Percentiles rank a stretch among this genome's conserved stretches.
These are phyloP conservation scores for Phoeniculus purpureus DNA, from an alignment of 2,797 vertebrate species.

Conservation along the genomic window DNA sequence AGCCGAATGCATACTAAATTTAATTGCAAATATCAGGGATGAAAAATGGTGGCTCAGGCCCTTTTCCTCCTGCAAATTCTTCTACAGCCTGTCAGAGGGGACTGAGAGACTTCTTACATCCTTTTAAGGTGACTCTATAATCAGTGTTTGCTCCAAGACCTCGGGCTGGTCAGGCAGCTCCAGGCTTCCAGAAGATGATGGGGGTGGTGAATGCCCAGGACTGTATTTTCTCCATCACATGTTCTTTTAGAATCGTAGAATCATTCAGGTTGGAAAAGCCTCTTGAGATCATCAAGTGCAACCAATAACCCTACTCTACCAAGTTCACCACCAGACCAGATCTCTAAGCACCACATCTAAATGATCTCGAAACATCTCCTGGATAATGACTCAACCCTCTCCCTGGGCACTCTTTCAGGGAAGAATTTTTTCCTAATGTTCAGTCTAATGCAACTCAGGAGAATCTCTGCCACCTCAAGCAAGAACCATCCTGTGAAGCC, in stretches of 20 bases:
- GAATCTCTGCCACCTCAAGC: conserved; percentile 74
- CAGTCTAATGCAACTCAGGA: conserved; percentile 70
- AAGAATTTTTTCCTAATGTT: too few species aligned
- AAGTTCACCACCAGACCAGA: too few species aligned
- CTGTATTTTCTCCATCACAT: conserved; percentile 72
- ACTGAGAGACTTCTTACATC: not conserved
- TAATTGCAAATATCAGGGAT: not conserved
- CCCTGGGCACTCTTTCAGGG: too few species aligned
- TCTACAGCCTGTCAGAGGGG: not conserved
- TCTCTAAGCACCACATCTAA: too few species aligned
- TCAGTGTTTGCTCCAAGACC: conserved; percentile 76
- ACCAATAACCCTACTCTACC: too few species aligned
- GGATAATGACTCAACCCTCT: too few species aligned
- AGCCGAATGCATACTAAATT: not conserved
- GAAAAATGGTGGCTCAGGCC: not conserved
- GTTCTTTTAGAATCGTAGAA: too few species aligned
- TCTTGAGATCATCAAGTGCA: too few species aligned
- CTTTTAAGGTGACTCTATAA: conserved; percentile 78
- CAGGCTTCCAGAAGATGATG: conserved; percentile 78
- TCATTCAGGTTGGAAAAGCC: too few species aligned
- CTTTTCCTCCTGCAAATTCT: not conserved
- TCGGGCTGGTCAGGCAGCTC: conserved; percentile 75
- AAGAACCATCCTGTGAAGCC: conserved; percentile 73
- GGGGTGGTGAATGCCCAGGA: conserved; percentile 79
- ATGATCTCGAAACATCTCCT: too few species aligned